Conservation (phyloP, 2,888 invertebrate species). For the Lacanobia oleracea region DNA sequence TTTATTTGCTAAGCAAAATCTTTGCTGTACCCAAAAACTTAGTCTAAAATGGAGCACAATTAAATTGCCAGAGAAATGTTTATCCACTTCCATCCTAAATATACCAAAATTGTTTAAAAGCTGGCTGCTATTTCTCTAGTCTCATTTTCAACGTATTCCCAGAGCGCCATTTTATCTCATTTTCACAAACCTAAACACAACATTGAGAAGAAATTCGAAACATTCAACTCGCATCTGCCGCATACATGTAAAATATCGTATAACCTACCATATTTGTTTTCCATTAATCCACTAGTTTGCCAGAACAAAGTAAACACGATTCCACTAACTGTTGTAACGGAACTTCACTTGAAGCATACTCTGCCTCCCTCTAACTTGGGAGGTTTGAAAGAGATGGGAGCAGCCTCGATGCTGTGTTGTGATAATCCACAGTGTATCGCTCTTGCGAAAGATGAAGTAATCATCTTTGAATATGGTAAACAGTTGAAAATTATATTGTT, state of each 20-base stretch:
- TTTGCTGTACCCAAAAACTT: not conserved
- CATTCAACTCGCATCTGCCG: constrained; percentile 44
- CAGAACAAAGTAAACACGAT: constrained; percentile 69
- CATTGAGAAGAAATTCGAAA: constrained; percentile 57
- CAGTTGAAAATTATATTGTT: constrained; percentile 36
- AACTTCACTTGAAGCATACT: constrained; percentile 56
- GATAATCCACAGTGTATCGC: constrained; percentile 57
- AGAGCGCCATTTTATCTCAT: constrained; percentile 31
- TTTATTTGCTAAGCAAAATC: not conserved
- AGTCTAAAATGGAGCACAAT: not conserved
- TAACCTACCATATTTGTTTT: constrained; percentile 75
- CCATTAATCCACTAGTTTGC: constrained; percentile 75
- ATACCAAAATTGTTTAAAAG: constrained; percentile 19
- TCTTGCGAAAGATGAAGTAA: constrained; percentile 54
- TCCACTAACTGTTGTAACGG: constrained; percentile 62
- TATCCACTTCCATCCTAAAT: constrained; percentile 1
- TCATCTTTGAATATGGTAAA: constrained; percentile 58
- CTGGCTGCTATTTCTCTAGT: constrained; percentile 5
- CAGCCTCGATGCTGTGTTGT: constrained; percentile 46
- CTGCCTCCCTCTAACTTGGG: constrained; percentile 39
- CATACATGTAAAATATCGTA: constrained; percentile 66
- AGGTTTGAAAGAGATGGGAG: constrained; percentile 38
- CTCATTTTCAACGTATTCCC: constrained; percentile 8
- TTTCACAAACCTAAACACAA: constrained; percentile 32
- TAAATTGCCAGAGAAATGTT: constrained; percentile 14